Conservation (phyloP, 2,888 invertebrate species). For the Sussaba pulchella region DNA sequence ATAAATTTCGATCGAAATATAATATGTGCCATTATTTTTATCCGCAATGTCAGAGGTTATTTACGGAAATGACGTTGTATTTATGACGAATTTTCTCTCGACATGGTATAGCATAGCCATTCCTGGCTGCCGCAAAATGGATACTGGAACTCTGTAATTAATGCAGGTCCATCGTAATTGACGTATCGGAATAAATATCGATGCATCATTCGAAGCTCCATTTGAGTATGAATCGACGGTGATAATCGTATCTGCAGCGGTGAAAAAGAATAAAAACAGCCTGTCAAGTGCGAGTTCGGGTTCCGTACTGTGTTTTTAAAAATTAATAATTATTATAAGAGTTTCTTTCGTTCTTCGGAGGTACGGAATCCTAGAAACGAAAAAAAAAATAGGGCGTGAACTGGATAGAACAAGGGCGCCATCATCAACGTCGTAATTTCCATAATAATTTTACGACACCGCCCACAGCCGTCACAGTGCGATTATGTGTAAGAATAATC, state of each 20-base stretch:
- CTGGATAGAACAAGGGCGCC: too few species aligned
- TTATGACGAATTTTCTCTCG: not conserved
- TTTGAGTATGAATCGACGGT: not conserved
- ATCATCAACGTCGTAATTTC: too few species aligned
- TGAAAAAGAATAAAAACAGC: too few species aligned
- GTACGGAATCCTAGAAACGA: too few species aligned
- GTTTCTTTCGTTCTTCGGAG: too few species aligned
- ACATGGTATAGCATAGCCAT: not conserved
- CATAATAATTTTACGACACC: conserved; percentile 32
- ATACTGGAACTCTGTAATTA: conserved; percentile 9
- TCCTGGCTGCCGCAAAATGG: not conserved
- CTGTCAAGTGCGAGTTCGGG: too few species aligned
- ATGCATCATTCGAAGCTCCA: not conserved
- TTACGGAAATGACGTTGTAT: not conserved
- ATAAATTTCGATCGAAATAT: not conserved
- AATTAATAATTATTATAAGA: too few species aligned
- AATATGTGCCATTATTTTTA: too few species aligned
- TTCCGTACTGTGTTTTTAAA: too few species aligned
- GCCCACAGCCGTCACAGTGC: not conserved
- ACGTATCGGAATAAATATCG: conserved; percentile 19
- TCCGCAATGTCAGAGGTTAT: not conserved
- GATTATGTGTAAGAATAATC: conserved; percentile 18
- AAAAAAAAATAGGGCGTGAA: too few species aligned
- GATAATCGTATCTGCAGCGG: not conserved
- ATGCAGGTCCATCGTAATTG: conserved; percentile 7